Evolutionary conservation across 2,888 invertebrate species (phyloP), one percentile per base, ranked within the genome.

Genomic region (Villa cingulata): DNA sequence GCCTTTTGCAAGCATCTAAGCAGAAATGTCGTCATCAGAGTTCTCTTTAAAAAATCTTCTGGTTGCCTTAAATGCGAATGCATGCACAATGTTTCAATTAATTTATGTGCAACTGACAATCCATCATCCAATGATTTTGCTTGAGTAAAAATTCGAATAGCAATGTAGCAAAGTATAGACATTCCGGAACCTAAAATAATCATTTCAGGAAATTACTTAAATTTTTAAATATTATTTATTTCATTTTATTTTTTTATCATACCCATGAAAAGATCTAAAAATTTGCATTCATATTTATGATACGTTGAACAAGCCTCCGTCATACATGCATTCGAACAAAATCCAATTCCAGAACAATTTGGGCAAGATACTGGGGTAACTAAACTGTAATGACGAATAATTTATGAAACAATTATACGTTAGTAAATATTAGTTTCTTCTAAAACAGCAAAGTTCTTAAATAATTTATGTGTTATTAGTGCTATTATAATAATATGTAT

Each of bases 81-180:
- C 0, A 78, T 77, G 53, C 83, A 84, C 41, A 88, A 65, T 18
- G 77, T 74, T 57, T 79, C 79, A 48, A 79, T 73, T 53, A 76
- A 71, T 62, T 72, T 50, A 63, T 64, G 58, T 56, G 73, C 64
- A 59, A 72, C 52, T 37, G 52, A 51, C 17, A 59, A 60, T 54
- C 53, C 65, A 62, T 71, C 52, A 46, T 66, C 63, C 19, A 58
- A 60, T 59, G 43, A 71, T 61, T 74, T 73, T 1, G 75, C 74
- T 61, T 86, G 84, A 0, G 87, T 86, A n/a, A 86, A 74, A 68
- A 86, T 79, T 43, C 87, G 72, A 27, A 88, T 62, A 0, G 87
- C 83, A 40, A 86, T 74, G 58, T 79, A 78, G 53, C 83, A 83
- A 4, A 88, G 70, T 43, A 86, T 74, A 46, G 87, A 87, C 83